Conservation (phyloP, 2,113 vertebrate species). For the Pampusana beccarii region DNA sequence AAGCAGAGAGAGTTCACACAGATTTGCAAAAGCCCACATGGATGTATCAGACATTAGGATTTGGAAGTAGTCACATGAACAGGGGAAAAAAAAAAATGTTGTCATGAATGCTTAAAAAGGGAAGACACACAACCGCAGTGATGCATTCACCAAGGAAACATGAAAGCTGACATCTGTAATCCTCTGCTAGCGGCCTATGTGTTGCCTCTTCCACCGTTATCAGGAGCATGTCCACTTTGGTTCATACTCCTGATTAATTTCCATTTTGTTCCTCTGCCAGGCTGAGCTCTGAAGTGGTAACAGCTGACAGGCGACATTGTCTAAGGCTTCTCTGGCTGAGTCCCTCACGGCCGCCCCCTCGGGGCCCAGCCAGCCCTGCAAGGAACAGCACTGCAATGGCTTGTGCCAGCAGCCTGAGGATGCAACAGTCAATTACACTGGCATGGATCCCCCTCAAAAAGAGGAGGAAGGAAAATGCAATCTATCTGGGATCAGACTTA, state of each 20-base stretch:
- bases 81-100: neutral
- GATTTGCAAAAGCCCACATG: neutral
- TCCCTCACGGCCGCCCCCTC: neutral
- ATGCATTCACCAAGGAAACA: neutral
- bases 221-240: neutral
- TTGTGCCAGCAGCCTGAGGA: accelerated
- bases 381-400: accelerated
- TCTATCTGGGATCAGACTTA: neutral
- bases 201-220: neutral
- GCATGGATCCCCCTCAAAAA: neutral
- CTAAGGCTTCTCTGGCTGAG: neutral
- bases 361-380: neutral
- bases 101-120: neutral
- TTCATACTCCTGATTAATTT: conserved; percentile 1
- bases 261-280: neutral
- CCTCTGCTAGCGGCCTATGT: neutral
- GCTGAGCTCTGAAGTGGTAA: neutral
- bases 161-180: neutral
- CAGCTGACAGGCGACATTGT: accelerated
- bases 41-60: neutral
- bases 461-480: neutral
- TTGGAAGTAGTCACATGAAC: neutral
- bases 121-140: neutral
- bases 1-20: neutral
- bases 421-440: accelerated